These are phyloP conservation scores for Dasypus novemcinctus DNA, from an alignment of 2,113 vertebrate species.

Conservation along the genomic window DNA sequence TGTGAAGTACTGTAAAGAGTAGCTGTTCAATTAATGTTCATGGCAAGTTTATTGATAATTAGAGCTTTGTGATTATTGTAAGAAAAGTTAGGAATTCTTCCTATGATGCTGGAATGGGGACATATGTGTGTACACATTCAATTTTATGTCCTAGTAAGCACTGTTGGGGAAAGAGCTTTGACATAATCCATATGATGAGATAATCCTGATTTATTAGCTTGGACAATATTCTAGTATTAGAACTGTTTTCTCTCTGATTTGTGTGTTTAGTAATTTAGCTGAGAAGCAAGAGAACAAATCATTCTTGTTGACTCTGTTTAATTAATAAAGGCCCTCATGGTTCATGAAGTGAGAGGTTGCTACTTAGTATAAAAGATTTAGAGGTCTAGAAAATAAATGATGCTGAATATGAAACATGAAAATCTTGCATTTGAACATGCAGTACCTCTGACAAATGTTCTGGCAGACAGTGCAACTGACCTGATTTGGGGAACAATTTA, in stretches of 20 bases:
- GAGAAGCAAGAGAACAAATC: slow-evolving; percentile 61
- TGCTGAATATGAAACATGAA: slow-evolving; percentile 36
- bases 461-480: slow-evolving; percentile 54
- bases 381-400: slow-evolving; percentile 55
- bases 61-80: slow-evolving; percentile 8
- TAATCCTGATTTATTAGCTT: slow-evolving; percentile 84
- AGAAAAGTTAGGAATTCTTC: slow-evolving; percentile 32
- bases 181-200: slow-evolving; percentile 83
- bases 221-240: slow-evolving; percentile 82
- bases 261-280: slow-evolving; percentile 66
- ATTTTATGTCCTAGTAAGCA: slow-evolving; percentile 80
- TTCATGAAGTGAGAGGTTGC: slow-evolving; percentile 42
- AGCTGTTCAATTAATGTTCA: not conserved
- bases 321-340: slow-evolving; percentile 58
- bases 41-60: not conserved
- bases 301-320: slow-evolving; percentile 59
- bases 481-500: slow-evolving; percentile 68
- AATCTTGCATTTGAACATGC: slow-evolving; percentile 30
- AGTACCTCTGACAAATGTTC: slow-evolving; percentile 50
- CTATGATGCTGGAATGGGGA: not conserved
- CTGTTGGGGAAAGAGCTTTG: slow-evolving; percentile 82
- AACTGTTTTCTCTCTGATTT: slow-evolving; percentile 78
- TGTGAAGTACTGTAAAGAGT: not conserved
- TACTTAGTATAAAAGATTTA: slow-evolving; percentile 65
- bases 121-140: slow-evolving; percentile 18